Evolutionary conservation across 1,140 invertebrate species (phyloP).

Genomic region (Calliphora vicina): DNA sequence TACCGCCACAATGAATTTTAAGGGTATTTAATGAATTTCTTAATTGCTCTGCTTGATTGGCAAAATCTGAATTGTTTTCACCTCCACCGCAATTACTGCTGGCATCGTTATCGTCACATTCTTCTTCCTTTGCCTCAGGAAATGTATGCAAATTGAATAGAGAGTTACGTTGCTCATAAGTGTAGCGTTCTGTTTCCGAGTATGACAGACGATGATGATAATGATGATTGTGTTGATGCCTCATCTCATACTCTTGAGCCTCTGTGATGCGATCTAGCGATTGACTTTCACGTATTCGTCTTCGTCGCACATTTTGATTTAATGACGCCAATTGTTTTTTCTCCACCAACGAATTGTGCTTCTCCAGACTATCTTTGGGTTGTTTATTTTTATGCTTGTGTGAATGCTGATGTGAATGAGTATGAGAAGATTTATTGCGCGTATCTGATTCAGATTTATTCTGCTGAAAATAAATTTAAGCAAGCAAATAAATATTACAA

Average conservation of each 20-base stretch:
- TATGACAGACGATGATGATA: constrained; percentile 21
- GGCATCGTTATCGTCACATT: constrained; percentile 50
- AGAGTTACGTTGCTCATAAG: constrained; percentile 57
- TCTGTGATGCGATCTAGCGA: constrained; percentile 84
- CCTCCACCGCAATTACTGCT: neutral
- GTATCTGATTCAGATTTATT: constrained; percentile 40
- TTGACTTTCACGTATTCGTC: constrained; percentile 78
- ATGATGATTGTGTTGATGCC: constrained; percentile 50
- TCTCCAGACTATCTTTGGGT: neutral
- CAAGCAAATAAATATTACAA: constrained; percentile 13
- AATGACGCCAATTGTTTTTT: neutral
- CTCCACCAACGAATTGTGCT: neutral
- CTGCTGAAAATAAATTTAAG: constrained; percentile 35
- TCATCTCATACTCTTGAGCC: constrained; percentile 72
- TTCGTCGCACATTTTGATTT: constrained; percentile 64
- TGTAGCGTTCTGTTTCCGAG: constrained; percentile 24
- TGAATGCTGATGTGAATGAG: constrained; percentile 63
- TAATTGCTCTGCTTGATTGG: constrained; percentile 30
- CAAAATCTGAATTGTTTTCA: constrained; percentile 32
- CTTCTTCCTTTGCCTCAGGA: constrained; percentile 57
- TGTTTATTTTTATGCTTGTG: constrained; percentile 34
- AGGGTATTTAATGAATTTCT: constrained; percentile 63
- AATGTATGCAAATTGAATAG: constrained; percentile 56
- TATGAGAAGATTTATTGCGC: constrained; percentile 47
- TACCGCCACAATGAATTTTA: constrained; percentile 64